Evolutionary conservation across 2,888 invertebrate species (phyloP), one percentile per base, ranked within the genome.

Genomic region (Rhimphoctona megacephalus): DNA sequence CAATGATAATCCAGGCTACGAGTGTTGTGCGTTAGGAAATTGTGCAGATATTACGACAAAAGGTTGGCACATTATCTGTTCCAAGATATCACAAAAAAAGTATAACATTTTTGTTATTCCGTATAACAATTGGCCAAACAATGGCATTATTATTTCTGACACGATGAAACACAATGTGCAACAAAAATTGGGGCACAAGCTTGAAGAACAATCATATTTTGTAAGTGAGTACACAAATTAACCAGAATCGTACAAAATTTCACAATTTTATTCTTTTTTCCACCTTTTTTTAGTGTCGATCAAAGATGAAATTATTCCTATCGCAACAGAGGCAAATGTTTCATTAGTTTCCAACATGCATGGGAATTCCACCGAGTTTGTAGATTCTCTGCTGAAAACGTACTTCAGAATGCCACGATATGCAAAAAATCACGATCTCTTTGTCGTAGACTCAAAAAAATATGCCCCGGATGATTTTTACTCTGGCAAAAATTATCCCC

Each of bases 321-420:
- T 89, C 88, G 93, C 93, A 22, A 87, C 83, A 14, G 91, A 92
- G 85, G 91, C 90, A 9, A 92, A 81, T 83, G 87, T 94, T 83
- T 93, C 93, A 14, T 81, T 92, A 70, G 90, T 94, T 33, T 84
- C 89, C 8, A 93, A 91, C 87, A 91, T 92, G 0, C 72, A 90
- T 46, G 91, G 92, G 2, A 91, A 81, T 70, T 72, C 90, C 5
- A 87, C 88, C 0, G 94, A 95, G 74, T 95, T 96, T 67, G 93
- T 96, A 0, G 96, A 96, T 92, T 94, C 95, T 77, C 93, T 97
- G 73, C 92, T 97, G 57, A 95, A 95, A 90, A 96, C 96, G 91
- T 96, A 97, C 92, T 97, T 98, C 93, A 95, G 95, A 91, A 94
- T 94, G 64, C 97, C 97, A 30, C 96, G 96, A 91, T 94, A 97